Evolutionary conservation across 1,140 invertebrate species (phyloP).

Genomic region (Rhyacophila brunnea): DNA sequence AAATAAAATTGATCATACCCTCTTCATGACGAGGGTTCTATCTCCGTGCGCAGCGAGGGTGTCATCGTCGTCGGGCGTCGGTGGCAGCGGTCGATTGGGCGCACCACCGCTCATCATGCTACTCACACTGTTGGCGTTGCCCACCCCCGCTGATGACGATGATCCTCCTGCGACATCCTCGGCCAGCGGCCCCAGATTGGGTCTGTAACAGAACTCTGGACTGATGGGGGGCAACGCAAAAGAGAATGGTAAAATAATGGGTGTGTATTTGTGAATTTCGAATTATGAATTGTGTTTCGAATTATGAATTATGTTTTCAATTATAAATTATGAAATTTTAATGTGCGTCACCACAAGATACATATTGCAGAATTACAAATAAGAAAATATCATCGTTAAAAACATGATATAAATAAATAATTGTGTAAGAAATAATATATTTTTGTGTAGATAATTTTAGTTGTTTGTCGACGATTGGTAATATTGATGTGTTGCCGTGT

Average conservation of each 20-base stretch:
- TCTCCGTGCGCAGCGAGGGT: slow-evolving; percentile 67
- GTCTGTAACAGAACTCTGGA: slow-evolving; percentile 87
- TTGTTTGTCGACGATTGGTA: too few species aligned
- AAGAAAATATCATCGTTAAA: too few species aligned
- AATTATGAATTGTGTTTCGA: too few species aligned
- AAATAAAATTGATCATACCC: slow-evolving; percentile 65
- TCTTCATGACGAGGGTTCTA: slow-evolving; percentile 84
- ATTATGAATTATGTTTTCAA: too few species aligned
- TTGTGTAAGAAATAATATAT: too few species aligned
- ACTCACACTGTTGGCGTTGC: slow-evolving; percentile 42
- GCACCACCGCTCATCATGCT: slow-evolving; percentile 60
- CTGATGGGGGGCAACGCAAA: slow-evolving; percentile 51
- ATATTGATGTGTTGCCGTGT: too few species aligned
- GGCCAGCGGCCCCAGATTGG: slow-evolving; percentile 60
- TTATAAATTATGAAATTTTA: too few species aligned
- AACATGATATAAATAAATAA: too few species aligned
- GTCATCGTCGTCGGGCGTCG: slow-evolving; percentile 89
- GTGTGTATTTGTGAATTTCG: too few species aligned
- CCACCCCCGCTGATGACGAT: slow-evolving; percentile 51
- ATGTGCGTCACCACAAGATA: too few species aligned
- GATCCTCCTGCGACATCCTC: slow-evolving; percentile 53
- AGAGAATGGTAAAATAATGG: slow-evolving; percentile 30
- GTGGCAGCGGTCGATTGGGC: slow-evolving; percentile 88
- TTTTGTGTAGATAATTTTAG: too few species aligned
- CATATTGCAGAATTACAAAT: too few species aligned